These are phyloP conservation scores for Trissolcus japonicus DNA, from an alignment of 2,888 invertebrate species.

Conservation along the genomic window DNA sequence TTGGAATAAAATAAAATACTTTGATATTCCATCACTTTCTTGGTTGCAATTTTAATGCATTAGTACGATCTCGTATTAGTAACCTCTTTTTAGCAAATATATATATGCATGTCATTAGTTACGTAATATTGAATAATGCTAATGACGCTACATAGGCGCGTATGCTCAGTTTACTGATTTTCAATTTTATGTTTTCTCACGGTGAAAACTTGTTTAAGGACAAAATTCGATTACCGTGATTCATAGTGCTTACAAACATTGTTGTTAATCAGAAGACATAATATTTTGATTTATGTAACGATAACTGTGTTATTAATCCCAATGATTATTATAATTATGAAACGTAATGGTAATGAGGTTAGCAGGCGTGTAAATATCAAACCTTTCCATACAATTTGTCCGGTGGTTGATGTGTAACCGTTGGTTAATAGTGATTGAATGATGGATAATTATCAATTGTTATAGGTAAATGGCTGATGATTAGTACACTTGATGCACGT, in stretches of 20 bases:
- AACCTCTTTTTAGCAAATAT: conserved; percentile 22
- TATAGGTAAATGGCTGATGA: conserved; percentile 1
- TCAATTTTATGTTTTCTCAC: conserved; percentile 38
- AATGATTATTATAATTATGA: too few species aligned
- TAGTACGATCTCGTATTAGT: conserved; percentile 11
- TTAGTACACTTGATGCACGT: background rate
- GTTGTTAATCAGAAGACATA: too few species aligned
- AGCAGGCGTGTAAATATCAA: too few species aligned
- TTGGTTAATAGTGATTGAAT: too few species aligned
- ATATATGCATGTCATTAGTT: conserved; percentile 17
- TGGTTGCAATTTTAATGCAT: conserved; percentile 10
- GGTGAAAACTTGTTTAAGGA: conserved; percentile 3
- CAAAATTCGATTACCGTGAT: conserved; percentile 8
- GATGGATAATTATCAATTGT: conserved; percentile 4
- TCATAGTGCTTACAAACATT: background rate
- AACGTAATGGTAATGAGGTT: too few species aligned
- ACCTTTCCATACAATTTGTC: too few species aligned
- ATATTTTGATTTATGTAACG: too few species aligned
- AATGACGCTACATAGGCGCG: conserved; percentile 12
- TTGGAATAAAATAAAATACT: too few species aligned
- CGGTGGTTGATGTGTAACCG: too few species aligned
- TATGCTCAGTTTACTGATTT: conserved; percentile 28
- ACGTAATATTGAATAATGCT: conserved; percentile 38
- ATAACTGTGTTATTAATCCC: too few species aligned
- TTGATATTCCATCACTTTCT: conserved; percentile 8